Conservation (phyloP, 2,113 vertebrate genomes). For the Chitala chitala region DNA sequence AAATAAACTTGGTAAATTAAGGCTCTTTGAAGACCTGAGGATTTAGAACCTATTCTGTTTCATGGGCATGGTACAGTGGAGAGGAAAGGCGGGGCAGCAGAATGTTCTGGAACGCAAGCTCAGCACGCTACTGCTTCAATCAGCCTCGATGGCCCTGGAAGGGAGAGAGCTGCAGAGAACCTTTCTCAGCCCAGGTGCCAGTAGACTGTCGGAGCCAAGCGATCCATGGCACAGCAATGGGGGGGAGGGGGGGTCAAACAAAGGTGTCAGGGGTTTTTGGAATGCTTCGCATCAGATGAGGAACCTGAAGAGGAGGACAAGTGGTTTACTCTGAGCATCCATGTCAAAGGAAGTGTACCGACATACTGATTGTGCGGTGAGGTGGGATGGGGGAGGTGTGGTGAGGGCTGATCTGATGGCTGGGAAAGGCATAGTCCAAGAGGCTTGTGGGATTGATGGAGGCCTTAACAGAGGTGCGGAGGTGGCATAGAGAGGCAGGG, state of each 20-base stretch:
- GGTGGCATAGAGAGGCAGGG: neutral
- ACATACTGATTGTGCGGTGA: neutral
- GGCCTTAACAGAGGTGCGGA: neutral
- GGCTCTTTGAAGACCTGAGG: slow-evolving; percentile 76
- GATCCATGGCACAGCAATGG: neutral
- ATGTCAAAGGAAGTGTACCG: neutral
- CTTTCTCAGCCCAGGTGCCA: neutral
- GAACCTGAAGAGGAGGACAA: too few relatives aligned
- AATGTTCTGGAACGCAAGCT: neutral
- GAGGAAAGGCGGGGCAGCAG: neutral
- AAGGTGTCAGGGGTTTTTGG: neutral
- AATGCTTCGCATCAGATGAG: neutral
- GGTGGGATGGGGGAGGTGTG: neutral
- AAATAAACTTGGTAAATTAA: slow-evolving; percentile 61
- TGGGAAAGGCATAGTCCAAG: neutral
- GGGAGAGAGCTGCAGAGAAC: too few relatives aligned
- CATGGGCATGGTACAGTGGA: slow-evolving; percentile 50
- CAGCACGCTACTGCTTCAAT: too few relatives aligned
- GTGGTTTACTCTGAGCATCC: neutral
- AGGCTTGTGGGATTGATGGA: neutral
- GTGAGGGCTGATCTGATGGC: neutral
- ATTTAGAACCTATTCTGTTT: slow-evolving; percentile 57
- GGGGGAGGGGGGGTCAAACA: neutral
- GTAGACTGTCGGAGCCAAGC: neutral
- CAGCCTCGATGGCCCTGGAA: neutral